Percentiles rank a stretch among this genome's conserved stretches.
These are phyloP conservation scores for Drosophila nigrodunni DNA, from an alignment of 1,140 invertebrate species.

Conservation along the genomic window DNA sequence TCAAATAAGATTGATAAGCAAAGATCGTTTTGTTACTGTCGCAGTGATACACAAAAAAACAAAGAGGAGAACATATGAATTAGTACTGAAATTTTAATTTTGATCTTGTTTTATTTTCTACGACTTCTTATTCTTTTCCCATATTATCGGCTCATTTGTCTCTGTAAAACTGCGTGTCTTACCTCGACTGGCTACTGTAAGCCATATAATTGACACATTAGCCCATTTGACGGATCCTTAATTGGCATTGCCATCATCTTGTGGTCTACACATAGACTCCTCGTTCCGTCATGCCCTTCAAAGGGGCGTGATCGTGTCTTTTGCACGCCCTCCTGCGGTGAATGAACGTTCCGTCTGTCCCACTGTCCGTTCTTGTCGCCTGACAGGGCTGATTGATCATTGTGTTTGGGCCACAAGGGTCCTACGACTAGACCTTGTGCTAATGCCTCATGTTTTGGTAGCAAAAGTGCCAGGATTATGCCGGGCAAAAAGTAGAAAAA, in stretches of 20 bases:
- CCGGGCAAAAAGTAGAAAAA: conserved; percentile 20
- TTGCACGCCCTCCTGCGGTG: conserved; percentile 77
- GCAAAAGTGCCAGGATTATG: conserved; percentile 72
- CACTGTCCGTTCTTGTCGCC: conserved; percentile 27
- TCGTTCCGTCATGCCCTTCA: conserved; percentile 59
- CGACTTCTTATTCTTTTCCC: conserved; percentile 42
- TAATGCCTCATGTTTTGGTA: conserved; percentile 67
- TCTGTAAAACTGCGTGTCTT: conserved; percentile 17
- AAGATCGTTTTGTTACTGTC: conserved; percentile 48
- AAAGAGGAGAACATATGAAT: conserved; percentile 33
- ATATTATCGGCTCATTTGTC: conserved; percentile 68
- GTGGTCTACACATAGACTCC: conserved; percentile 22
- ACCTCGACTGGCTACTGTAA: conserved; percentile 32
- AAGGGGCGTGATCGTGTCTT: conserved; percentile 82
- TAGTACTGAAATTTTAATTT: conserved; percentile 10
- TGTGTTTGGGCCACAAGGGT: conserved; percentile 47
- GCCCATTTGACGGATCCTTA: conserved; percentile 61
- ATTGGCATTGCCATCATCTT: conserved; percentile 65
- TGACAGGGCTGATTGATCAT: conserved; percentile 76
- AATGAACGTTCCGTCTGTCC: background rate
- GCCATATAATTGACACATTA: conserved; percentile 82
- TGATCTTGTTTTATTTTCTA: background rate
- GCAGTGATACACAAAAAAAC: too few species aligned
- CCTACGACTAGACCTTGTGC: conserved; percentile 37
- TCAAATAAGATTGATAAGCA: conserved; percentile 54